Evolutionary conservation across 2,888 invertebrate species (phyloP).

Genomic region (Rotaria macrura): DNA sequence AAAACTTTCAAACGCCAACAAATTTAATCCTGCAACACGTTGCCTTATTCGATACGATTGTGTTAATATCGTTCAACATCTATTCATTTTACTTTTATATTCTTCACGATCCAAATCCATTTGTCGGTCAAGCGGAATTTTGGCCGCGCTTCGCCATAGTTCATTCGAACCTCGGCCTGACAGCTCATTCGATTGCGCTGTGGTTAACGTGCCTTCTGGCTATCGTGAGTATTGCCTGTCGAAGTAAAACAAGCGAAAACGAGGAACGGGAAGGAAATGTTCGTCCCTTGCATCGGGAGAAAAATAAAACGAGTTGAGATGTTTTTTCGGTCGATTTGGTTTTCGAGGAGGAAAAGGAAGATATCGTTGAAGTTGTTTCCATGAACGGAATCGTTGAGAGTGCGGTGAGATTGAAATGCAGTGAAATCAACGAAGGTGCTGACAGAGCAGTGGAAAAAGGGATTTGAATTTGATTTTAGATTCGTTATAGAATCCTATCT

Average conservation of each 20-base stretch:
- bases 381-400: no score
- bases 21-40: constrained; percentile 5
- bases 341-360: no score
- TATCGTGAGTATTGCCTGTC: neutral
- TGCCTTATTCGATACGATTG: neutral
- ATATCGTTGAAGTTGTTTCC: no score
- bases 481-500: neutral
- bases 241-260: no score
- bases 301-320: no score
- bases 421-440: no score
- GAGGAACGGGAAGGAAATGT: no score
- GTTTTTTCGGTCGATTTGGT: no score
- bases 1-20: neutral
- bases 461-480: neutral
- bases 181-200: neutral
- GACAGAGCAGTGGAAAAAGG: no score
- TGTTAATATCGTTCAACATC: neutral
- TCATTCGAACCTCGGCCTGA: neutral
- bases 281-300: no score
- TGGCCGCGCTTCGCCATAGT: constrained; percentile 5
- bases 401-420: no score
- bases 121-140: neutral
- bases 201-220: neutral
- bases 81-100: constrained; percentile 15
- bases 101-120: neutral